Base-by-base conservation (phyloP, 2,113 vertebrate genomes). In the Pardalotus punctatus region DNA sequence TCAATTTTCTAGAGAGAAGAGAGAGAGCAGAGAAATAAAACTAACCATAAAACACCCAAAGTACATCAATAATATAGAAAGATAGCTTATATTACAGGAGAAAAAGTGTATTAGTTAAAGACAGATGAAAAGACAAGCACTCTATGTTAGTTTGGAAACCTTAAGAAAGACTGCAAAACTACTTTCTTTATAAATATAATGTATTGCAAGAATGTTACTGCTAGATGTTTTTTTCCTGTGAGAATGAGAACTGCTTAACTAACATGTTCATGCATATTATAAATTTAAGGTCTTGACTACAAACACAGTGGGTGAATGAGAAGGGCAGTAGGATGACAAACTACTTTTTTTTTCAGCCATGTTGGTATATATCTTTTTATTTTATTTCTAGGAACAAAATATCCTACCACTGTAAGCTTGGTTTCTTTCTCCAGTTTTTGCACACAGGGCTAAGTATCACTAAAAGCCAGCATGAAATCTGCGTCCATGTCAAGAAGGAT, bases 401-500 rank as follows among this genome's bases (percentile, higher is more conserved):
- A 12, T 60, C 20, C 19, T 56, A 14, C 16, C 31, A 21, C 8
- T 36, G 8, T n/a, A 43, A 81, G 23, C 4, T 25, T 47, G 29
- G 23, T n/a, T 3, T 4, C 7, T 56, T 81, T 69, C 14, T 56
- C 54, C 20, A 60, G 5, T 3, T 38, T 71, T 65, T 82, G 42
- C 31, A 78, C 29, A 27, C 8, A 33, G 17, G 11, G 2, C 25
- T 40, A 38, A 65, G 14, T 11, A 35, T 27, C 11, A 57, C 10
- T 62, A 7, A 79, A 79, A 70, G n/a, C 1, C 7, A 33, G 0
- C 0, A 4, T 20, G 25, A 50, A 71, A 67, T 4, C 10, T 47
- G 4, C 2, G 0, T 70, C 4, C 7, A 3, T 61, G 7, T 42
- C 31, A 27, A 67, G 31, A 8, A 45, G 8, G 6, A n/a, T 43